phyloP scores from a whole-genome alignment of 2,113 vertebrate species.

The Dipodomys ordii region DNA sequence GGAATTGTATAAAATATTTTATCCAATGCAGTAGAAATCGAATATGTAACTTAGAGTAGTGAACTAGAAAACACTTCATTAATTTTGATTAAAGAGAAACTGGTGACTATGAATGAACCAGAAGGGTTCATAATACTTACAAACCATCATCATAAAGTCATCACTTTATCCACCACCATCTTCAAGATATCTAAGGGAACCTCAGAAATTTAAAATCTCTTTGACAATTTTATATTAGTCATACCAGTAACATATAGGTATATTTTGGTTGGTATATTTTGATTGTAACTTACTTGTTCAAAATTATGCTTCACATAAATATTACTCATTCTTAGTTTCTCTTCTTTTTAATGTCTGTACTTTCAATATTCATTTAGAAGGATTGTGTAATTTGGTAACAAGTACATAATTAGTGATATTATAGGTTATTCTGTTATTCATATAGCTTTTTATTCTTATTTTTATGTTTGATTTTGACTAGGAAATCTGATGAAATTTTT shows the following conservation, averaged over 20 bases:
- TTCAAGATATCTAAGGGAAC: not conserved
- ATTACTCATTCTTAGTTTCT: not conserved
- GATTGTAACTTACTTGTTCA: constrained; percentile 44
- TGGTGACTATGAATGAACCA: not conserved
- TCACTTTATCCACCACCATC: not conserved
- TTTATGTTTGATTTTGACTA: constrained; percentile 39
- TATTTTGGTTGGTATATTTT: not conserved
- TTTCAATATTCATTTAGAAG: constrained; percentile 58
- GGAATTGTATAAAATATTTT: constrained; percentile 37
- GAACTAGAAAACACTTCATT: constrained; percentile 47
- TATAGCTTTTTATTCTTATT: constrained; percentile 26
- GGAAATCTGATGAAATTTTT: constrained; percentile 44
- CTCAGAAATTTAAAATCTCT: constrained; percentile 18
- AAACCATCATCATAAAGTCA: not conserved
- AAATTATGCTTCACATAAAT: constrained; percentile 29
- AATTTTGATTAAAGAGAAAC: not conserved
- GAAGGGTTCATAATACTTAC: not conserved
- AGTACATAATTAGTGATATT: constrained; percentile 58
- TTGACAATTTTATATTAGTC: constrained; percentile 39
- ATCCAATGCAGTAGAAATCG: not conserved
- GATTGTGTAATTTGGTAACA: constrained; percentile 19
- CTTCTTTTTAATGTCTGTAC: constrained; percentile 43
- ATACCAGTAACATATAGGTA: not conserved
- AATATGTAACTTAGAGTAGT: constrained; percentile 19
- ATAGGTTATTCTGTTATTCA: not conserved